Percentiles rank a stretch among this genome's conserved stretches.
phyloP scores from a whole-genome alignment of 1,140 invertebrate genomes.

The Psix sp. region DNA sequence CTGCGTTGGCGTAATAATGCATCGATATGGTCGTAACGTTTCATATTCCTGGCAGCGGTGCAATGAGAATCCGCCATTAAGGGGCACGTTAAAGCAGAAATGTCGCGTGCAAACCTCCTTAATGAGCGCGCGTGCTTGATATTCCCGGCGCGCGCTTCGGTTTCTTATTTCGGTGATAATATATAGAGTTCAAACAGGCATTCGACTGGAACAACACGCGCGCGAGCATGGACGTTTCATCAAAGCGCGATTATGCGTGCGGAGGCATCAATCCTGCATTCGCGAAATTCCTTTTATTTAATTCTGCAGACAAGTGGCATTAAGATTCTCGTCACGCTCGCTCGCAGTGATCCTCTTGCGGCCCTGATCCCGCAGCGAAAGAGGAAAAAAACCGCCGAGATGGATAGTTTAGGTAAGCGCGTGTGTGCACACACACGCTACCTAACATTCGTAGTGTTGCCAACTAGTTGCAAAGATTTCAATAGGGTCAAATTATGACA shows the following conservation, averaged over 20 bases:
- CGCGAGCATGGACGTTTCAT: constrained; percentile 5
- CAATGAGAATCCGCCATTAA: constrained; percentile 15
- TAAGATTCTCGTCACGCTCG: constrained; percentile 47
- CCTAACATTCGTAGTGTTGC: constrained; percentile 25
- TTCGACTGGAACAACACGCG: constrained; percentile 16
- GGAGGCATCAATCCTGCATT: constrained; percentile 28
- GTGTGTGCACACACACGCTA: constrained; percentile 19
- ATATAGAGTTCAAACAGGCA: constrained; percentile 24
- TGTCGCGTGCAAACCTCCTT: constrained; percentile 14
- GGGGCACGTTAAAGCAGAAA: constrained; percentile 17
- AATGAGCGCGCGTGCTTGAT: constrained; percentile 22
- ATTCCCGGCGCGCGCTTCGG: constrained; percentile 18
- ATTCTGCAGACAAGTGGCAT: constrained; percentile 27
- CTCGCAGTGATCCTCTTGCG: constrained; percentile 37
- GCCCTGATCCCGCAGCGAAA: constrained; percentile 32
- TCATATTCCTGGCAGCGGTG: constrained; percentile 2
- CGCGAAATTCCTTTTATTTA: constrained; percentile 40
- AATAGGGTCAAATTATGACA: background rate
- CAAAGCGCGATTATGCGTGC: constrained; percentile 27
- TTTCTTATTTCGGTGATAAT: constrained; percentile 11
- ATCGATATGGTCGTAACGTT: constrained; percentile 1
- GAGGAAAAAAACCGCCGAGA: constrained; percentile 33
- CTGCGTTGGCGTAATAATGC: constrained; percentile 1
- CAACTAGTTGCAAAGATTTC: constrained; percentile 11
- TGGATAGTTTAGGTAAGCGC: constrained; percentile 29